Evolutionary conservation across 2,113 vertebrate species (phyloP).

Genomic region (Myotis yumanensis): DNA sequence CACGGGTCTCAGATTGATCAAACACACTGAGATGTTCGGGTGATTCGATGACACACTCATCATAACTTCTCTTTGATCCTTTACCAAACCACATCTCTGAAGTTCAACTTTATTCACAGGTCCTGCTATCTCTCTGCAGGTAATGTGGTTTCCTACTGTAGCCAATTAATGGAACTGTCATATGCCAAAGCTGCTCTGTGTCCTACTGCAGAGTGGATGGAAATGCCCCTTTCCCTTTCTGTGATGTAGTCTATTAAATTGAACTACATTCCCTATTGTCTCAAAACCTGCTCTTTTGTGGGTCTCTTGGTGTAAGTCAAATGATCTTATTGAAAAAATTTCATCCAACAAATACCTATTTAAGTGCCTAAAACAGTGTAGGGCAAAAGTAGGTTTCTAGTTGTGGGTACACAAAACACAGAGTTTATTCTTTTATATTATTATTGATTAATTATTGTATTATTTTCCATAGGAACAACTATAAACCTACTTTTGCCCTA

Average conservation of each 20-base stretch:
- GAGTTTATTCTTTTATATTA: not conserved
- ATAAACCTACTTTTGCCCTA: not conserved
- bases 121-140: not conserved
- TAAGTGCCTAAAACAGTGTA: not conserved
- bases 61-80: not conserved
- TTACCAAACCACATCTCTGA: not conserved
- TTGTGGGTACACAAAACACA: not conserved
- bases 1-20: not conserved
- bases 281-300: not conserved
- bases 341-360: not conserved
- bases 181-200: not conserved
- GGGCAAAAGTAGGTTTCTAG: not conserved
- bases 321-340: not conserved
- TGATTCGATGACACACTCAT: not conserved
- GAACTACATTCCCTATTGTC: not conserved
- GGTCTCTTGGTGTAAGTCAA: not conserved
- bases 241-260: not conserved
- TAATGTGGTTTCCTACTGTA: not conserved
- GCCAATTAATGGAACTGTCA: not conserved
- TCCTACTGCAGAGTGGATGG: not conserved
- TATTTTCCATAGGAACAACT: not conserved
- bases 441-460: not conserved
- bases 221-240: not conserved
- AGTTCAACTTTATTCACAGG: not conserved
- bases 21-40: not conserved